Conservation (phyloP, 2,113 vertebrate genomes). For the Gorsachius goisagi region DNA sequence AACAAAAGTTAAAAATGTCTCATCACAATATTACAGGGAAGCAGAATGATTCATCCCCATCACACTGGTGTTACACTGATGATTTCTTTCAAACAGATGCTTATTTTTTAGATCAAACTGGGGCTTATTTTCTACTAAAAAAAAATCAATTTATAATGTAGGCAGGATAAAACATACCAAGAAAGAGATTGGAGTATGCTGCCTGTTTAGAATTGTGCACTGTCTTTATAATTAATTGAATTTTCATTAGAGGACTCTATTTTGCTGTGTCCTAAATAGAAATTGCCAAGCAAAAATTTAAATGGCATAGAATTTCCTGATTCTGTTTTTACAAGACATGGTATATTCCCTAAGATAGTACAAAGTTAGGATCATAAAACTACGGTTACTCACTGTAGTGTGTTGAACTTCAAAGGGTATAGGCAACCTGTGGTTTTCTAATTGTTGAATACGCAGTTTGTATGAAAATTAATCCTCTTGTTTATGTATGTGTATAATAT, state of each 20-base stretch:
- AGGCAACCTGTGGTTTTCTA: neutral
- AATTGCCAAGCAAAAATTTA: neutral
- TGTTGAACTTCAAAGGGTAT: neutral
- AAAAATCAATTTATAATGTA: neutral
- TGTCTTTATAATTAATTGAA: neutral
- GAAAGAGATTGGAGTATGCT: neutral
- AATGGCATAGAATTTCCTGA: neutral
- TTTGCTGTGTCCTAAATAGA: neutral
- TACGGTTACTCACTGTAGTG: neutral
- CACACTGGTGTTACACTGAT: neutral
- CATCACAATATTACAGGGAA: neutral
- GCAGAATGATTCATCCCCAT: neutral
- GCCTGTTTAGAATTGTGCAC: neutral
- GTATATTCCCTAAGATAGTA: neutral
- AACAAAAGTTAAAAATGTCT: neutral
- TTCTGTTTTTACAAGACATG: neutral
- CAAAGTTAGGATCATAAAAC: neutral
- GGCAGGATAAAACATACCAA: neutral
- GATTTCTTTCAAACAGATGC: neutral
- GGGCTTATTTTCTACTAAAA: neutral
- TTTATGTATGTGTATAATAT: neutral
- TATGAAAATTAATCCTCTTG: neutral
- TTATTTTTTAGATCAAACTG: neutral
- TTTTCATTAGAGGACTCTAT: neutral
- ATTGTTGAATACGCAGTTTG: neutral